Evolutionary conservation across 1,140 invertebrate genomes (phyloP).

Genomic region (Drosophila asahinai): DNA sequence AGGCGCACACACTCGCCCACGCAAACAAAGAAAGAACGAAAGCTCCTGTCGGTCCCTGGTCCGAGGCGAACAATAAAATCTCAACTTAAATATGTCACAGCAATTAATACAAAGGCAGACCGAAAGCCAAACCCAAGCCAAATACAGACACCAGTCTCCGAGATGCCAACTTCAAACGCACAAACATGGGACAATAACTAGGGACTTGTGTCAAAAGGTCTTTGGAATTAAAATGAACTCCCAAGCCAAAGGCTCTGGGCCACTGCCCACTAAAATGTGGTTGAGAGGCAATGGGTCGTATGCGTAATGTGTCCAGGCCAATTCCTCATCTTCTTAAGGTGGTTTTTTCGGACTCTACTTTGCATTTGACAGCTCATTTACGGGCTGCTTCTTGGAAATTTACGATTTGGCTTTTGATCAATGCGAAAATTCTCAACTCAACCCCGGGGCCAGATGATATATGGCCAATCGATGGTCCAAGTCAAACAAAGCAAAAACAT

Average conservation of each 20-base stretch:
- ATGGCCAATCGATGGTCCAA: constrained; percentile 49
- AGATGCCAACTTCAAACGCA: constrained; percentile 22
- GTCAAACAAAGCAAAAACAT: constrained; percentile 39
- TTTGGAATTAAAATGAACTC: constrained; percentile 35
- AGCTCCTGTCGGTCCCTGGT: constrained; percentile 10
- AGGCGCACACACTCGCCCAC: constrained; percentile 24
- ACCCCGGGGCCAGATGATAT: constrained; percentile 41
- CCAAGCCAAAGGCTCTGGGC: constrained; percentile 2
- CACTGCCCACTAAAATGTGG: constrained; percentile 10
- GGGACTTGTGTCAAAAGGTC: constrained; percentile 38
- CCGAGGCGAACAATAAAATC: constrained; percentile 56
- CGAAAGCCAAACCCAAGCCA: constrained; percentile 35
- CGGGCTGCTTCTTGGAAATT: constrained; percentile 25
- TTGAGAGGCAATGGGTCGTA: constrained; percentile 19
- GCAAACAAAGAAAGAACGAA: constrained; percentile 34
- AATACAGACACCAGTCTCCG: constrained; percentile 19
- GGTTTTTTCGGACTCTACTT: constrained; percentile 23
- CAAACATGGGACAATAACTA: constrained; percentile 23
- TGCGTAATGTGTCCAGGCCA: constrained; percentile 18
- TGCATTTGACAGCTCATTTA: constrained; percentile 55
- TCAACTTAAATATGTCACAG: constrained; percentile 66
- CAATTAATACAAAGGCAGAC: constrained; percentile 60
- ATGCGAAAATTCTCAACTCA: constrained; percentile 33
- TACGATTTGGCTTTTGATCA: constrained; percentile 43
- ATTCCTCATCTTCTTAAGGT: constrained; percentile 35